These are phyloP conservation scores for Leptinotarsa peninsularis DNA, from an alignment of 2,888 invertebrate genomes.

Conservation along the genomic window DNA sequence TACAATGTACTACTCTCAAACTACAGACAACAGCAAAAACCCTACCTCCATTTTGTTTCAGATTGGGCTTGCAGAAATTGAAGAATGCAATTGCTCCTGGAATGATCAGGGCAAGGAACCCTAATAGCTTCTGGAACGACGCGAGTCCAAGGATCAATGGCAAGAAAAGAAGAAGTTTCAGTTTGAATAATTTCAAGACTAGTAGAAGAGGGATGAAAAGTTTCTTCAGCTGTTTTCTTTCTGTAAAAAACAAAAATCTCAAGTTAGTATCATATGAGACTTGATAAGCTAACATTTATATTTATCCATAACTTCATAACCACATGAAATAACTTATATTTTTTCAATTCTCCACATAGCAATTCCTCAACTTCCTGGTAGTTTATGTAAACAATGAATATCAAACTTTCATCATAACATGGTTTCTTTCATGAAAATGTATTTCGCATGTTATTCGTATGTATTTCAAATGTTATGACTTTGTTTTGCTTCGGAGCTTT, in stretches of 20 bases:
- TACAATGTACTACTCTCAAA: neutral
- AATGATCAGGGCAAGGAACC: conserved; percentile 82
- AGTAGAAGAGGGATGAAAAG: conserved; percentile 85
- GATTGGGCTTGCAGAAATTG: conserved; percentile 82
- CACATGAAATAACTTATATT: too few species aligned
- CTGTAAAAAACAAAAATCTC: conserved; percentile 67
- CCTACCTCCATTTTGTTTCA: conserved; percentile 54
- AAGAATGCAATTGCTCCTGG: conserved; percentile 88
- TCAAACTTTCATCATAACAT: too few species aligned
- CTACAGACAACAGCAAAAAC: neutral
- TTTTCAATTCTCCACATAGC: too few species aligned
- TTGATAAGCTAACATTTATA: too few species aligned
- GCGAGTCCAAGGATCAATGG: conserved; percentile 86
- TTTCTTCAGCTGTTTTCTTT: conserved; percentile 84
- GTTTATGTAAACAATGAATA: too few species aligned
- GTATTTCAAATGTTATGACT: too few species aligned
- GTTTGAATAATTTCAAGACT: conserved; percentile 85
- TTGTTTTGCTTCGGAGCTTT: too few species aligned
- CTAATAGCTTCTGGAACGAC: conserved; percentile 86
- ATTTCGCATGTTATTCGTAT: too few species aligned
- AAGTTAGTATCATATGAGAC: too few species aligned
- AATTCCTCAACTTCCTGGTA: too few species aligned
- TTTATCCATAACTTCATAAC: too few species aligned
- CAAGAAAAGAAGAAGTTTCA: conserved; percentile 84
- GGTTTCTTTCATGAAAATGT: too few species aligned